These are phyloP conservation scores for Centruroides vittatus DNA, from an alignment of 1,140 invertebrate species.

Conservation along the genomic window DNA sequence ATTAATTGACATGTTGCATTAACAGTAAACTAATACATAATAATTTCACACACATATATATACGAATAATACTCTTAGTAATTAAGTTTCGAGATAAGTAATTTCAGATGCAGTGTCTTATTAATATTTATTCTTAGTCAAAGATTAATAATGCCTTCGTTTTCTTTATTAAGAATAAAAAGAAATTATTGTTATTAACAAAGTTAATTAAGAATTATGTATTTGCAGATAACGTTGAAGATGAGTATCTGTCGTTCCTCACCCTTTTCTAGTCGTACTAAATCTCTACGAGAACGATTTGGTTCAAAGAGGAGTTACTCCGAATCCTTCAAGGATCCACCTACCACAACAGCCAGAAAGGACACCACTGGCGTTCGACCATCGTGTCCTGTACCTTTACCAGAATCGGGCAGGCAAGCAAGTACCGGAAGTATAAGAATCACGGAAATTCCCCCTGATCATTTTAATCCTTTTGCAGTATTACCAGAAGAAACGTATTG, in stretches of 20 bases:
- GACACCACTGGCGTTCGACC: background rate
- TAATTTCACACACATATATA: too few species aligned
- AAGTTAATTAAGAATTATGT: too few species aligned
- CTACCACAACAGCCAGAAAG: background rate
- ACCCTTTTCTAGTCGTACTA: conserved; percentile 14
- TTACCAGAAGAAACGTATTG: conserved; percentile 20
- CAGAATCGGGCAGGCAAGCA: background rate
- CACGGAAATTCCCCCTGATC: background rate
- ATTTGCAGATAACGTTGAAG: too few species aligned
- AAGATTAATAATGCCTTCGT: too few species aligned
- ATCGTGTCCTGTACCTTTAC: background rate
- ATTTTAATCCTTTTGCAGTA: conserved; percentile 13
- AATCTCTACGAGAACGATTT: conserved; percentile 22
- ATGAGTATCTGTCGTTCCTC: background rate
- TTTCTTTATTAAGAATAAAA: too few species aligned
- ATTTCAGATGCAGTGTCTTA: too few species aligned
- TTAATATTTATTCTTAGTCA: too few species aligned
- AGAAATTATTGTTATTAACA: too few species aligned
- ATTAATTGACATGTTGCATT: too few species aligned
- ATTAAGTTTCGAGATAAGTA: too few species aligned
- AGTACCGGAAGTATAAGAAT: conserved; percentile 1
- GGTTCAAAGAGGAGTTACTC: conserved; percentile 23
- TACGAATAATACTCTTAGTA: too few species aligned
- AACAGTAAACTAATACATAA: too few species aligned
- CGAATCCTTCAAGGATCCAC: conserved; percentile 21